Conservation (phyloP, 2,888 invertebrate species). For the Eupithecia exiguata region DNA sequence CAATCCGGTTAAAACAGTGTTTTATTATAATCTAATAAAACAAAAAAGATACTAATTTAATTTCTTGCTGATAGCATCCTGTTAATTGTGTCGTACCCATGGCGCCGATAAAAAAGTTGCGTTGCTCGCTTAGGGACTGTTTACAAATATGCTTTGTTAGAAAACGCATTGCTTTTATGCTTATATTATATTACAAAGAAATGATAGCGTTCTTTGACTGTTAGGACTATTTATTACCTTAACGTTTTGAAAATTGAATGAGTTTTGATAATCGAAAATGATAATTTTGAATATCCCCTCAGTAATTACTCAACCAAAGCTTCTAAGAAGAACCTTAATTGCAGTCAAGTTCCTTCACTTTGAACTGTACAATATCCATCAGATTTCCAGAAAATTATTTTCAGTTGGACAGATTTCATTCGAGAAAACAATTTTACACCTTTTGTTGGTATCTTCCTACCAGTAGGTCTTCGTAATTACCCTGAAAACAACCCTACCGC, state of each 20-base stretch:
- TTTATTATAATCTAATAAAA: too few species aligned
- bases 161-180: constrained; percentile 24
- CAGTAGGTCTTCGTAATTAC: constrained; percentile 7
- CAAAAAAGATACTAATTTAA: constrained; percentile 12
- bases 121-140: constrained; percentile 47
- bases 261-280: too few species aligned
- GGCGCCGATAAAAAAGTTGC: constrained; percentile 60
- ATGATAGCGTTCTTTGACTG: not conserved
- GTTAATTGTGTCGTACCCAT: constrained; percentile 52
- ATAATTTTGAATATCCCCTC: not conserved
- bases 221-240: not conserved
- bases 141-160: constrained; percentile 46
- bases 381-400: not conserved
- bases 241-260: not conserved
- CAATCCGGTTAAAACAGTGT: too few species aligned
- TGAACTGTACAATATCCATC: not conserved
- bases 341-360: not conserved
- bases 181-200: not conserved
- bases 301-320: not conserved
- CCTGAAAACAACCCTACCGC: constrained; percentile 6
- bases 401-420: not conserved
- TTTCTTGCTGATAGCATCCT: constrained; percentile 48
- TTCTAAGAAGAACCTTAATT: not conserved
- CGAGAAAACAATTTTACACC: not conserved
- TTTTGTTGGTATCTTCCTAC: not conserved